Conservation (phyloP, 2,888 invertebrate species). For the Lamellibrachia columna region DNA sequence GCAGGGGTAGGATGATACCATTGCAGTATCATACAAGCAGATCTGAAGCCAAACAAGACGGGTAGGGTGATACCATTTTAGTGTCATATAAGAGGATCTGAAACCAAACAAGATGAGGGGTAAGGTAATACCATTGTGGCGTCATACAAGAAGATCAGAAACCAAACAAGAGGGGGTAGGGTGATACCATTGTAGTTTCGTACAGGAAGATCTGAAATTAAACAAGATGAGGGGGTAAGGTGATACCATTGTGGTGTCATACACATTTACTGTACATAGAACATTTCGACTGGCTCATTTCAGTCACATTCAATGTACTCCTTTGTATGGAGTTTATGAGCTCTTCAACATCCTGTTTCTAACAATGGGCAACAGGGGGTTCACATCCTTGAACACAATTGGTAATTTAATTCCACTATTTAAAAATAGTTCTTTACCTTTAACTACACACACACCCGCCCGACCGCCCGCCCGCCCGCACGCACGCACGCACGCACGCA, state of each 20-base stretch:
- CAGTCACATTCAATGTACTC: no score
- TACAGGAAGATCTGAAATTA: no score
- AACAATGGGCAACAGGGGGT: background rate
- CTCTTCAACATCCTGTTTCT: no score
- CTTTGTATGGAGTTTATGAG: no score
- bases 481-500: background rate
- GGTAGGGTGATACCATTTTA: conserved; percentile 82
- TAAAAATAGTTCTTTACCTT: background rate
- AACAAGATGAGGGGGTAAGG: background rate
- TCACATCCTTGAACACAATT: background rate
- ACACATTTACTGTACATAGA: conserved; percentile 26
- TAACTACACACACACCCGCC: background rate
- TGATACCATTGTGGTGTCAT: background rate
- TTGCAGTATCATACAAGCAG: no score
- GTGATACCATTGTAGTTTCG: no score
- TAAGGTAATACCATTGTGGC: conserved; percentile 83
- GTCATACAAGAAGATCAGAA: conserved; percentile 78
- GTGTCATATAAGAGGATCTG: conserved; percentile 80
- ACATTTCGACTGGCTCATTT: no score
- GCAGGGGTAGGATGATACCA: background rate
- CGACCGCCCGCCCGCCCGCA: background rate
- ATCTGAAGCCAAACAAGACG: conserved; percentile 78
- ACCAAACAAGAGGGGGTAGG: background rate
- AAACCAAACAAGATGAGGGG: conserved; percentile 50
- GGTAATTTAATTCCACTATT: background rate